A percentile compares a stretch with the other conserved stretches of the same genome.
Evolutionary conservation across 37 sponge, comb jelly and placozoan genomes (phyloP).

Genomic region (Hormiphora californensis): DNA sequence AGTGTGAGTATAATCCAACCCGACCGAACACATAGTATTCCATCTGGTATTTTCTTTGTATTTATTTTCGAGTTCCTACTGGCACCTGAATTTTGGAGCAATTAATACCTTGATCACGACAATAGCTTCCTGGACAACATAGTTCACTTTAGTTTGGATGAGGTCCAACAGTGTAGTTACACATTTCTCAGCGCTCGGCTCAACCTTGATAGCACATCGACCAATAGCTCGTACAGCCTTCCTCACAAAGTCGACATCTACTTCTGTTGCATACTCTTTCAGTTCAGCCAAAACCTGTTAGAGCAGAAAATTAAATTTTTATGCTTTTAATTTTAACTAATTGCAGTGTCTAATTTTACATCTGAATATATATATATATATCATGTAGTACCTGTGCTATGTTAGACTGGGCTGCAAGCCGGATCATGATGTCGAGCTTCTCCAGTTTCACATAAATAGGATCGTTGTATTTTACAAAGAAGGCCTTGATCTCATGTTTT

Average conservation of each 20-base stretch:
- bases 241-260: slow-evolving; percentile 98
- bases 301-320: neutral
- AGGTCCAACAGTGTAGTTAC: slow-evolving; percentile 90
- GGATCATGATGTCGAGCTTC: slow-evolving; percentile 98
- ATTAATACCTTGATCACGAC: slow-evolving; percentile 79
- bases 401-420: slow-evolving; percentile 76
- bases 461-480: slow-evolving; percentile 99
- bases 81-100: too few species aligned
- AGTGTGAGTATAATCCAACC: too few species aligned
- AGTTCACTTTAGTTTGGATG: slow-evolving; percentile 97
- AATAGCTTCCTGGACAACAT: slow-evolving; percentile 96
- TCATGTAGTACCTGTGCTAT: slow-evolving; percentile 67
- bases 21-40: too few species aligned
- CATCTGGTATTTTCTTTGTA: too few species aligned
- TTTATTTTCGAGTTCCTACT: too few species aligned
- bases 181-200: slow-evolving; percentile 83
- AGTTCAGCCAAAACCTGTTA: slow-evolving; percentile 81
- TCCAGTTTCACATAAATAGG: slow-evolving; percentile 99
- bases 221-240: slow-evolving; percentile 97
- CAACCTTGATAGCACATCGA: slow-evolving; percentile 99
- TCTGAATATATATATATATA: neutral
- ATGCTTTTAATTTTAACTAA: neutral
- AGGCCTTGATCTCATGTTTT: slow-evolving; percentile 93
- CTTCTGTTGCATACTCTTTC: slow-evolving; percentile 98
- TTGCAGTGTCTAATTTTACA: neutral